A percentile compares a stretch with the other conserved stretches of the same genome.
These are phyloP conservation scores for Melangyna quadrimaculata DNA, from an alignment of 2,888 invertebrate genomes.

Conservation along the genomic window DNA sequence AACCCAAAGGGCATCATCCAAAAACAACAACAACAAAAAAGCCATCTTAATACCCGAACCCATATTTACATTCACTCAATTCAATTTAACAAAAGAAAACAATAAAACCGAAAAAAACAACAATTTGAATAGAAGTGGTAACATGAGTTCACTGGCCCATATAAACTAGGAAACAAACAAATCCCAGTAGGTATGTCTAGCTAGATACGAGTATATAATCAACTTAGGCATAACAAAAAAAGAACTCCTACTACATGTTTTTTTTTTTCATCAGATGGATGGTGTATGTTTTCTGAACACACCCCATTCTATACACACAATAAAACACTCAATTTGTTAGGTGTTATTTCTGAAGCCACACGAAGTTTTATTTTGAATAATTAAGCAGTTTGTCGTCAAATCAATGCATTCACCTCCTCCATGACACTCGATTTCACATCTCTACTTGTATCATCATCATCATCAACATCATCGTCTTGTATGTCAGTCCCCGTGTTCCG, in stretches of 20 bases:
- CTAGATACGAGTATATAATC: neutral
- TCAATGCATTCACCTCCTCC: slow-evolving; percentile 41
- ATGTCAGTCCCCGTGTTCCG: neutral
- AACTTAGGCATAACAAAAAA: neutral
- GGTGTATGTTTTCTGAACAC: neutral
- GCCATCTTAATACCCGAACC: neutral
- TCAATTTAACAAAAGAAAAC: slow-evolving; percentile 8
- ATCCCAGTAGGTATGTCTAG: neutral
- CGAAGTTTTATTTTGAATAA: slow-evolving; percentile 58
- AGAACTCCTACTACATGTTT: neutral
- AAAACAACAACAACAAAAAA: neutral
- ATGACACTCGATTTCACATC: slow-evolving; percentile 55
- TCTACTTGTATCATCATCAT: slow-evolving; percentile 24
- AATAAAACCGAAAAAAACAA: slow-evolving; percentile 3
- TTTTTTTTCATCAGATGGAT: too few species aligned
- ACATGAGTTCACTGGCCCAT: slow-evolving; percentile 12
- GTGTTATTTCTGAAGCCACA: slow-evolving; percentile 8
- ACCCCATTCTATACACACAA: neutral
- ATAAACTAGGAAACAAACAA: slow-evolving; percentile 4
- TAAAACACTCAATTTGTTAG: slow-evolving; percentile 44
- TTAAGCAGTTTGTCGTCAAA: slow-evolving; percentile 52
- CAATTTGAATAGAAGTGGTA: neutral
- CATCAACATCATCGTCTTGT: slow-evolving; percentile 34
- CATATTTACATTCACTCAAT: slow-evolving; percentile 24
- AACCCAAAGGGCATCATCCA: neutral